Conservation (phyloP, 2,888 invertebrate genomes). For the Lamellibrachia columna region DNA sequence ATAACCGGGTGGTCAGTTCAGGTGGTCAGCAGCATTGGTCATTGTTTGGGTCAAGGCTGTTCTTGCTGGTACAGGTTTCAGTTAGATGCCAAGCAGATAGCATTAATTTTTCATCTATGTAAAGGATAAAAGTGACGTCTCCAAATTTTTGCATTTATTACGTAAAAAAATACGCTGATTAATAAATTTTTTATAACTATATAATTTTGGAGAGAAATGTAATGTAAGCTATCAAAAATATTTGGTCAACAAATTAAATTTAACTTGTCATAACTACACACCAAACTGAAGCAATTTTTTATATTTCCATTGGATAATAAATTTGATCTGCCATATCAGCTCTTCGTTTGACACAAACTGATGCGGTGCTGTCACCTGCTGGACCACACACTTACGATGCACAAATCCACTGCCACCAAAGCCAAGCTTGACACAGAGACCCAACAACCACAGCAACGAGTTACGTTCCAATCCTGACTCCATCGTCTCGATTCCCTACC, state of each 20-base stretch:
- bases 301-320: background rate
- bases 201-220: background rate
- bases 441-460: background rate
- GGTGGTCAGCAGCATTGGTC: background rate
- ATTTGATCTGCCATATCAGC: background rate
- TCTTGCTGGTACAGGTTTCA: background rate
- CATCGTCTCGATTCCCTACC: conserved; percentile 45
- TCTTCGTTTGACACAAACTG: background rate
- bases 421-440: conserved; percentile 21
- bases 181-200: background rate
- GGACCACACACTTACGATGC: background rate
- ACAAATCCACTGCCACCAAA: conserved; percentile 16
- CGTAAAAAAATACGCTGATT: background rate
- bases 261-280: background rate
- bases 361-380: background rate
- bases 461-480: background rate
- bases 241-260: too few relatives aligned
- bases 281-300: background rate
- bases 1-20: background rate
- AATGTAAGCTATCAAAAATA: background rate
- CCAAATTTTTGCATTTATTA: background rate
- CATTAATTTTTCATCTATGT: background rate
- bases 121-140: background rate
- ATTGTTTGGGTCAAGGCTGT: background rate
- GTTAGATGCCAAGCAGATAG: background rate